Percentiles rank a stretch among this genome's conserved stretches.
Evolutionary conservation across 2,113 vertebrate genomes (phyloP).

Genomic region (Haliaeetus leucogaster): DNA sequence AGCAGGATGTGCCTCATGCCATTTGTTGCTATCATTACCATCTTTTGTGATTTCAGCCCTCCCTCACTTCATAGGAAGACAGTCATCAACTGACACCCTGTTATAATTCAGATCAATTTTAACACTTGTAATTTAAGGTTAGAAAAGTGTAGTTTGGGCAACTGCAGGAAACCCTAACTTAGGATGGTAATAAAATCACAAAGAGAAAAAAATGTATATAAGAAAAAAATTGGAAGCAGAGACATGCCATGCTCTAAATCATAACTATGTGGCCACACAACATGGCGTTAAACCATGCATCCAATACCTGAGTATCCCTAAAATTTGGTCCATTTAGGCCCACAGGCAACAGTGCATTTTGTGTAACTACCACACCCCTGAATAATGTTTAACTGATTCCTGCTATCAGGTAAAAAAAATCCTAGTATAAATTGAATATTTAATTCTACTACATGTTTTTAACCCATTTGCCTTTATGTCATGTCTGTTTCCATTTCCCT

Average conservation of each 20-base stretch:
- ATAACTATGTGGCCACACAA: background rate
- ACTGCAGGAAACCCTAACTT: background rate
- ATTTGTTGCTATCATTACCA: background rate
- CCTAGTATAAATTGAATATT: background rate
- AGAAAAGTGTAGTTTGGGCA: background rate
- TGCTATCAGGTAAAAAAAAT: background rate
- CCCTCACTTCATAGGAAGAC: background rate
- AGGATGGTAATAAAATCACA: background rate
- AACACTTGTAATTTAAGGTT: background rate
- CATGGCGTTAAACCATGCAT: background rate
- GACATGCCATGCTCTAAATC: background rate
- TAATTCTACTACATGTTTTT: background rate
- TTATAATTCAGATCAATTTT: slow-evolving; percentile 2
- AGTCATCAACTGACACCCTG: background rate
- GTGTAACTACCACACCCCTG: background rate
- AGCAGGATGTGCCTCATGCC: background rate
- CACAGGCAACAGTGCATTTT: background rate
- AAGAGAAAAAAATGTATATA: background rate
- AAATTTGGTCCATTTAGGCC: background rate
- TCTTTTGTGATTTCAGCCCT: background rate
- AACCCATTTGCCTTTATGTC: background rate
- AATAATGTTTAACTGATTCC: background rate
- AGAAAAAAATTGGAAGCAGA: background rate
- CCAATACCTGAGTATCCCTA: background rate
- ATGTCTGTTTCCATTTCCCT: background rate